phyloP scores from a whole-genome alignment of 2,888 invertebrate species.

The Tachina grossa region DNA sequence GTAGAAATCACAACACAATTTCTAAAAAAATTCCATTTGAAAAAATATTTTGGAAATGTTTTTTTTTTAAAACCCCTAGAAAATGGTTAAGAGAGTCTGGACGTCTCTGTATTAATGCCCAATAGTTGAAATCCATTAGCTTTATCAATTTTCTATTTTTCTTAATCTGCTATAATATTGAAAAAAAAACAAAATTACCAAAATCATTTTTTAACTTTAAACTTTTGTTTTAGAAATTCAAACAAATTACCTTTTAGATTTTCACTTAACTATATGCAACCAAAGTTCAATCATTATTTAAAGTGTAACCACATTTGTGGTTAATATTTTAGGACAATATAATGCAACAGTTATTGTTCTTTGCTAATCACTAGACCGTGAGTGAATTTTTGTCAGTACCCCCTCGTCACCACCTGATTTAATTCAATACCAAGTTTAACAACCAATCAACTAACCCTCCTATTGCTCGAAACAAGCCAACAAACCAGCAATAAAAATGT shows the following conservation, averaged over 20 bases:
- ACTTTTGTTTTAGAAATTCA: neutral
- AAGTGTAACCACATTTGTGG: conserved; percentile 11
- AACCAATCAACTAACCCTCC: neutral
- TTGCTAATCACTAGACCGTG: conserved; percentile 45
- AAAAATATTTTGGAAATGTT: no score
- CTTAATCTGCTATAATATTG: no score
- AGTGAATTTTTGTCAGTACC: conserved; percentile 1
- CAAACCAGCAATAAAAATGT: conserved; percentile 32
- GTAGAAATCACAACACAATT: no score
- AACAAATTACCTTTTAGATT: neutral
- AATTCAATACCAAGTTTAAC: conserved; percentile 15
- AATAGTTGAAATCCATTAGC: no score
- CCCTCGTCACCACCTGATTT: conserved; percentile 5
- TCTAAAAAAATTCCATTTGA: no score
- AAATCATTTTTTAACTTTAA: neutral
- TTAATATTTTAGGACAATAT: conserved; percentile 1
- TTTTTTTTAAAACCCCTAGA: no score
- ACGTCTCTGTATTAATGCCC: no score
- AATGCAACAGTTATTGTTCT: conserved; percentile 34
- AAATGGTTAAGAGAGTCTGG: no score
- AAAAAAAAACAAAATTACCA: no score
- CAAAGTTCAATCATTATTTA: neutral
- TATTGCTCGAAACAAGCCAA: neutral
- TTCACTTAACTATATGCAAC: neutral
- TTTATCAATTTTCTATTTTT: no score